Evolutionary conservation across 1,140 invertebrate genomes (phyloP).

Genomic region (Ephestia elutella): DNA sequence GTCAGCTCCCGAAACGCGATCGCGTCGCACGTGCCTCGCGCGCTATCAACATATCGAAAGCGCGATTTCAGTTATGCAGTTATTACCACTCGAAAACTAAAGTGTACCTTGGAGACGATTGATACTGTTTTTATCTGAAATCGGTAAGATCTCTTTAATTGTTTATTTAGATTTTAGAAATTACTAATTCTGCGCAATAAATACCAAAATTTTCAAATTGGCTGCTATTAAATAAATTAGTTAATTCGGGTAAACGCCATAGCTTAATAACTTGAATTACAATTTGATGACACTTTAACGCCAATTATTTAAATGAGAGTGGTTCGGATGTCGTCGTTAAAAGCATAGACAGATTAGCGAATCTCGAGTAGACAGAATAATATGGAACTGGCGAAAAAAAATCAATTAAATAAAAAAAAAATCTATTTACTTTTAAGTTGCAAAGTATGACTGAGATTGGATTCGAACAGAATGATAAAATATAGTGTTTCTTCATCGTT

Average conservation of each 20-base stretch:
- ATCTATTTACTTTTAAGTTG: too few species aligned
- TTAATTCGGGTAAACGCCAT: too few species aligned
- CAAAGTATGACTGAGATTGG: too few species aligned
- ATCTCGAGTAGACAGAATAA: constrained; percentile 15
- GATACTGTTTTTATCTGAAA: background rate
- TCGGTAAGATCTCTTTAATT: background rate
- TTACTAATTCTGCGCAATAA: background rate
- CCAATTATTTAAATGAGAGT: constrained; percentile 2
- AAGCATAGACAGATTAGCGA: constrained; percentile 15
- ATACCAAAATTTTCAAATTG: too few species aligned
- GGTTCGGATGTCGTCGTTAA: constrained; percentile 16
- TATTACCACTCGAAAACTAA: constrained; percentile 27
- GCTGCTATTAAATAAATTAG: too few species aligned
- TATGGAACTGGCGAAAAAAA: constrained; percentile 3
- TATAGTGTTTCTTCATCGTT: too few species aligned
- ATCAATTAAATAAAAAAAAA: too few species aligned
- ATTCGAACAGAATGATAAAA: too few species aligned
- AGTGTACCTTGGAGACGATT: background rate
- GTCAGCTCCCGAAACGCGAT: constrained; percentile 37
- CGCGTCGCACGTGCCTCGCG: constrained; percentile 25
- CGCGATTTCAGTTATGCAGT: constrained; percentile 48
- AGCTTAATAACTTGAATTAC: too few species aligned
- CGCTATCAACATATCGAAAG: constrained; percentile 17
- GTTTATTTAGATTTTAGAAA: too few species aligned
- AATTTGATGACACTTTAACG: too few species aligned